phyloP scores from a whole-genome alignment of 2,797 vertebrate genomes.

The Nothura maculosa region DNA sequence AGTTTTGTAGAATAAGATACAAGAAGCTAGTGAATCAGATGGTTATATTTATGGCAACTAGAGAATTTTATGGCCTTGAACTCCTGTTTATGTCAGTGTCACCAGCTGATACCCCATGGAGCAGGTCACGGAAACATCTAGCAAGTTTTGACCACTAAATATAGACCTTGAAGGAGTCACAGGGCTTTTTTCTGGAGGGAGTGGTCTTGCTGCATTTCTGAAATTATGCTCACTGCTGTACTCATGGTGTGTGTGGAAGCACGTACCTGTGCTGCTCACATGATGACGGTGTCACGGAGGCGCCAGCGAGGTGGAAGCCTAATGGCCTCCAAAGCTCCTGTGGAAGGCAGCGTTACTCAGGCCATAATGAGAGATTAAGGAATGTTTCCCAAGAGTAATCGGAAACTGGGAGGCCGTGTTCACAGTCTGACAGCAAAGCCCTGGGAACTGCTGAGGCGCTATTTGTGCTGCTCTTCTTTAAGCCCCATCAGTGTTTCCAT shows the following conservation, averaged over 20 bases:
- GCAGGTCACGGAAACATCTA: constrained; percentile 30
- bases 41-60: background rate
- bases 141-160: constrained; percentile 65
- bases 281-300: constrained; percentile 32
- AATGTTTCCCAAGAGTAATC: constrained; percentile 61
- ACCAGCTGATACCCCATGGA: background rate
- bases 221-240: constrained; percentile 10
- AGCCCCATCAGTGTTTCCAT: background rate
- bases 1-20: background rate
- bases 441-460: background rate
- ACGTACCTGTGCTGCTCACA: constrained; percentile 49
- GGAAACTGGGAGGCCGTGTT: constrained; percentile 41
- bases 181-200: constrained; percentile 41
- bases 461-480: background rate
- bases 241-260: constrained; percentile 42
- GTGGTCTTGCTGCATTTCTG: constrained; percentile 42
- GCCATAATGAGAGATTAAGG: constrained; percentile 41
- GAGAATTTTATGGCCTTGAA: background rate
- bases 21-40: background rate
- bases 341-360: constrained; percentile 63
- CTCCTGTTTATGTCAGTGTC: background rate
- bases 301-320: accelerated
- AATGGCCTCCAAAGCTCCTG: background rate
- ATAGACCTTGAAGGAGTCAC: constrained; percentile 33
- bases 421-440: background rate